Percentiles rank a stretch among this genome's conserved stretches.
phyloP scores from a whole-genome alignment of 2,797 vertebrate species.

The Clarias platycephalus region DNA sequence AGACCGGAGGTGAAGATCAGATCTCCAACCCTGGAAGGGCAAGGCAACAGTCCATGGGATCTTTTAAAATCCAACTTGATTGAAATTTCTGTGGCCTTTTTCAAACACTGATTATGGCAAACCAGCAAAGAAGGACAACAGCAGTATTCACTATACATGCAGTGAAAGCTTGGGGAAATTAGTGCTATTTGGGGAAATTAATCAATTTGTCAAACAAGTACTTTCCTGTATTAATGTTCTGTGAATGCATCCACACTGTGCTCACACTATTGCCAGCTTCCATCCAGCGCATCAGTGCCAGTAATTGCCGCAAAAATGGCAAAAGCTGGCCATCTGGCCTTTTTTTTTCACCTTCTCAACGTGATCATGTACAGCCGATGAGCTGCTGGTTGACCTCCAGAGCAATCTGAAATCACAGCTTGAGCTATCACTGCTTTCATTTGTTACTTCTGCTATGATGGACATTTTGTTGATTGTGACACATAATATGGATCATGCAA shows the following conservation, averaged over 20 bases:
- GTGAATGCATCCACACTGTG: neutral
- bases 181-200: neutral
- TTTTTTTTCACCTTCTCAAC: neutral
- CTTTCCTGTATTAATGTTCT: neutral
- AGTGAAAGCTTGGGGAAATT: neutral
- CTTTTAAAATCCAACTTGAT: neutral
- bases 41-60: neutral
- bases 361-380: neutral
- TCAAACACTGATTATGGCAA: neutral
- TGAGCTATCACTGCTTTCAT: neutral
- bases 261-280: neutral
- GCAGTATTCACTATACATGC: neutral
- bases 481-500: neutral
- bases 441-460: neutral
- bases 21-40: too few relatives aligned
- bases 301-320: slow-evolving; percentile 18
- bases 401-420: neutral
- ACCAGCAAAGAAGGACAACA: neutral
- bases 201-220: neutral
- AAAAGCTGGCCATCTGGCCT: slow-evolving; percentile 13
- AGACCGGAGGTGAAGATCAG: too few relatives aligned
- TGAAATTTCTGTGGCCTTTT: neutral
- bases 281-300: neutral
- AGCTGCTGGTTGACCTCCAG: neutral
- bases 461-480: slow-evolving; percentile 4